Evolutionary conservation across 2,888 invertebrate species (phyloP), one percentile per base, ranked within the genome.

Genomic region (Branchellion lobata): DNA sequence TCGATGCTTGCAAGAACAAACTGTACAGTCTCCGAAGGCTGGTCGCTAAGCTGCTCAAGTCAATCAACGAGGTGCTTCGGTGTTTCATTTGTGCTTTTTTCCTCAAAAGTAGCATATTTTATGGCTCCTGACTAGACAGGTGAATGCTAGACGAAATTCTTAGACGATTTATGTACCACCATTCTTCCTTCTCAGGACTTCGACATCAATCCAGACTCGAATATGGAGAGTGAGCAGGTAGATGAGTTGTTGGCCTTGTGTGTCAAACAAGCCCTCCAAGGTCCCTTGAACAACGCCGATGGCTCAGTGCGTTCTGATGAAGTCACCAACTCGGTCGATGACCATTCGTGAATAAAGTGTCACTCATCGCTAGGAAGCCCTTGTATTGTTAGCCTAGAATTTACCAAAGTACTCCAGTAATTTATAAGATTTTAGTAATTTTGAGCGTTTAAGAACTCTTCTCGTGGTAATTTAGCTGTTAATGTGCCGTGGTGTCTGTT

Each of bases 31-130:
- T 87, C 5, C 82, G 87, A 21, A 86, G 86, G 82, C 84, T 86
- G 81, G 86, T 87, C 11, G 85, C 86, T 36, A 86, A 86, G 81
- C 85, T 87, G 29, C 84, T 87, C 71, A 87, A 86, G 79, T 85
- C 86, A 40, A 86, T 86, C 51, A 87, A 87, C 81, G 86, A 87
- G 84, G 87, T 86, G 5, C 40, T 40, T 40, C 14, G n/a, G 5
- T 65, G 24, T 29, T 29, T 27, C 8, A 27, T 65, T 27, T 11
- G 3, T 65, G 65, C 65, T 27, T 65, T 27, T 27, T 18, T 18
- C 53, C 53, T 18, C 53, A 51, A 51, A 51, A 21, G 53, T 51
- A 51, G n/a, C n/a, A n/a, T n/a, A n/a, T n/a, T n/a, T n/a, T n/a
- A n/a, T n/a, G n/a, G n/a, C n/a, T n/a, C n/a, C n/a, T n/a, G n/a